phyloP scores from a whole-genome alignment of 2,113 vertebrate genomes.

The Pseudonaja textilis region DNA sequence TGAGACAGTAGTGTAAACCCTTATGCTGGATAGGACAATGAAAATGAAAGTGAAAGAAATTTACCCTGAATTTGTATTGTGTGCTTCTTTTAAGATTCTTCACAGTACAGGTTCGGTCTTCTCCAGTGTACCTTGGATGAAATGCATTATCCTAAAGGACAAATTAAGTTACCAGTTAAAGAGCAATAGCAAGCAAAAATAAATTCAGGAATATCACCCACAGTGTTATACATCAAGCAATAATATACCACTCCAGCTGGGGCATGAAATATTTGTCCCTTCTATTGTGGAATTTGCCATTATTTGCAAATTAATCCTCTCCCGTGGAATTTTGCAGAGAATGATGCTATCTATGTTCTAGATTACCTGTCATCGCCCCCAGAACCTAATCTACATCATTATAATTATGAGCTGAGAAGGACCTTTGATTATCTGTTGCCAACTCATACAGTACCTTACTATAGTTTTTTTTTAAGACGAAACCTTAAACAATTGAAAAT shows the following conservation, averaged over 20 bases:
- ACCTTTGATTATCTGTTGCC: neutral
- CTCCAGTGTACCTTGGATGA: slow-evolving; percentile 96
- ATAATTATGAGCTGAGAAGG: neutral
- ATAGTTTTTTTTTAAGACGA: neutral
- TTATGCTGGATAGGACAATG: neutral
- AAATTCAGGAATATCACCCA: neutral
- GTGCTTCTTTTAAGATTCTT: slow-evolving; percentile 95
- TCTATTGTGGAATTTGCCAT: neutral
- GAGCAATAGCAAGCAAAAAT: neutral
- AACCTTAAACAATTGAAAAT: neutral
- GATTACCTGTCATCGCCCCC: neutral
- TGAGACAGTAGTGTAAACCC: neutral
- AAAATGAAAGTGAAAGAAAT: neutral
- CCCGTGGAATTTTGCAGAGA: neutral
- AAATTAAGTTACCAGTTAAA: slow-evolving; percentile 42
- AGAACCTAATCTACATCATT: neutral
- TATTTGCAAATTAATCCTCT: neutral
- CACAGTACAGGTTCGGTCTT: slow-evolving; percentile 94
- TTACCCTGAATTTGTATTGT: slow-evolving; percentile 98
- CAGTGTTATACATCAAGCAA: neutral
- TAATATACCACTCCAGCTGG: fast-evolving
- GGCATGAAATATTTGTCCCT: neutral
- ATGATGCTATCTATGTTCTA: neutral
- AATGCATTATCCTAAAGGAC: slow-evolving; percentile 85
- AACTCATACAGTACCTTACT: neutral